phyloP scores from a whole-genome alignment of 2,888 invertebrate genomes.

The Dascillus cervinus region DNA sequence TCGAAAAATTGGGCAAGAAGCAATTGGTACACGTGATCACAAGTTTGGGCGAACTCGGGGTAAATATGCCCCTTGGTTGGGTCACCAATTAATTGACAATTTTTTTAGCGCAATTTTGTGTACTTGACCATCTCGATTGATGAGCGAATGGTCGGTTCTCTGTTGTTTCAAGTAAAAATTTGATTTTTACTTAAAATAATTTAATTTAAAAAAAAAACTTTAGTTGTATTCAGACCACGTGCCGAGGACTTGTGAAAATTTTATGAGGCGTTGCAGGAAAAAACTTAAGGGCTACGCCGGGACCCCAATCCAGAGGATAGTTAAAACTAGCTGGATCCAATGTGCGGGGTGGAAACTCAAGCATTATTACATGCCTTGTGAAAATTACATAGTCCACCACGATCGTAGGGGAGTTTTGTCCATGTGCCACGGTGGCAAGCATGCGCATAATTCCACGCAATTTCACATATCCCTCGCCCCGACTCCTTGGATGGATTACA shows the following conservation, averaged over 20 bases:
- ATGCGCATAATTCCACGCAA: conserved; percentile 59
- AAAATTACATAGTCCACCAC: conserved; percentile 59
- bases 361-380: conserved; percentile 47
- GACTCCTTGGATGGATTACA: conserved; percentile 61
- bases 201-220: too few relatives aligned
- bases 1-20: conserved; percentile 40
- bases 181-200: too few relatives aligned
- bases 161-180: conserved; percentile 51
- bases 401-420: conserved; percentile 61
- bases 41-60: conserved; percentile 12
- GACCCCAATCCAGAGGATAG: conserved; percentile 54
- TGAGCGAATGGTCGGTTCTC: conserved; percentile 42
- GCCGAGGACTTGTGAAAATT: conserved; percentile 51
- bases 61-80: conserved; percentile 5
- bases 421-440: conserved; percentile 62
- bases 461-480: conserved; percentile 61
- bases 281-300: conserved; percentile 47
- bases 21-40: conserved; percentile 43
- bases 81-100: background rate
- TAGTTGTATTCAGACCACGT: conserved; percentile 53
- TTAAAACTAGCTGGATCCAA: conserved; percentile 64
- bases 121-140: conserved; percentile 49
- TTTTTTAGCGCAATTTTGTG: conserved; percentile 50
- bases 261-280: conserved; percentile 47
- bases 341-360: conserved; percentile 51